Conservation (phyloP, 2,888 invertebrate genomes). For the Hesperia comma region DNA sequence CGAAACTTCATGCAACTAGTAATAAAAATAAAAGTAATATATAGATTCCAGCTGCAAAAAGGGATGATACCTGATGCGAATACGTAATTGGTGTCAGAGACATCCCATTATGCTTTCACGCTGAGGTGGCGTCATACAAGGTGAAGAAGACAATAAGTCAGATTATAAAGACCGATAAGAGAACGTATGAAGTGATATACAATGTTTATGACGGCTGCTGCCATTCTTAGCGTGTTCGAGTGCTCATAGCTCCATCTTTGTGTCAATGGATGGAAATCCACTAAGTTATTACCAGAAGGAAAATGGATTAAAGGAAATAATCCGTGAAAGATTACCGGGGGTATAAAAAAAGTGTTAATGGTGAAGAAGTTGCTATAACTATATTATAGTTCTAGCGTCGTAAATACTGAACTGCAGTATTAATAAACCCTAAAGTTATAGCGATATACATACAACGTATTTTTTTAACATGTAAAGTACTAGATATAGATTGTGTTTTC, state of each 20-base stretch:
- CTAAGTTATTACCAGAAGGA: neutral
- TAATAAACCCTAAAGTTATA: too few species aligned
- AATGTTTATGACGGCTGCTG: neutral
- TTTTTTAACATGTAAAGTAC: too few species aligned
- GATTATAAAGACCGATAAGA: constrained; percentile 12
- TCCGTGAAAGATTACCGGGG: too few species aligned
- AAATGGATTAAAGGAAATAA: neutral
- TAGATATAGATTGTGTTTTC: too few species aligned
- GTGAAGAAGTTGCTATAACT: too few species aligned
- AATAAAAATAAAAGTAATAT: too few species aligned
- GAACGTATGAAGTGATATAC: constrained; percentile 5
- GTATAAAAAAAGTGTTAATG: too few species aligned
- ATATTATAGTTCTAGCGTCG: too few species aligned
- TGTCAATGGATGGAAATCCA: neutral
- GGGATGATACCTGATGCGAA: neutral
- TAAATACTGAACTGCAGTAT: too few species aligned
- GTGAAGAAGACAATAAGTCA: constrained; percentile 7
- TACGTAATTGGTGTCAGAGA: constrained; percentile 4
- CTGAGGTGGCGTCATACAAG: neutral
- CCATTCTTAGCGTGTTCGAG: neutral
- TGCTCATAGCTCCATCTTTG: neutral
- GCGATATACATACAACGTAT: too few species aligned
- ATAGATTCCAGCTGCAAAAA: too few species aligned
- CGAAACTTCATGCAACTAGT: too few species aligned
- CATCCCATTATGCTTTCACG: constrained; percentile 1